Base-by-base conservation (phyloP, 2,888 invertebrate species). In the Cenopis cana region DNA sequence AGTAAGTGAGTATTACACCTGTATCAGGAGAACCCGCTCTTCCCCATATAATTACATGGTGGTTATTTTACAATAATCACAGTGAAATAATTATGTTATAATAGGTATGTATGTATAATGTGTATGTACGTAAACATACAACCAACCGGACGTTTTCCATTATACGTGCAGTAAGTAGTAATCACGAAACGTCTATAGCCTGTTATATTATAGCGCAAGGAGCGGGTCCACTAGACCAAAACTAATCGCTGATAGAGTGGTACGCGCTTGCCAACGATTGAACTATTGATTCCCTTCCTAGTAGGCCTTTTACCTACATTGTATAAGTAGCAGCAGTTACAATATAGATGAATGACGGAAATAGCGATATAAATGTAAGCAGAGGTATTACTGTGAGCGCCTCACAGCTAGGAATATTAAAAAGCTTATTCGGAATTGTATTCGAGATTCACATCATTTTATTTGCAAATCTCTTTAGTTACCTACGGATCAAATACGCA, bases 201-300 rank as follows among this genome's bases (percentile, higher is more conserved):
- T 33, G 67, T 50, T 71, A 73, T 65, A 54, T 50, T 71, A 73
- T 65, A 54, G 46, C 52, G 87, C 84, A 86, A 76, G 77, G 85
- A 84, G 84, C 85, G 84, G 82, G 85, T 85, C 86, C 89, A 89
- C 82, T 83, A 89, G 91, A 91, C 89, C 92, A 91, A 88, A 86
- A 89, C 89, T 92, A 92, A 93, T 92, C 90, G 90, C 85, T 91
- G 91, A 93, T 91, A 90, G 91, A 93, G 90, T 86, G 84, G 86
- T 86, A 85, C 88, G 86, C 83, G 88, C 86, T 88, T 88, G 89
- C 89, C 86, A 88, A 85, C 89, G 87, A 87, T 88, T 85, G 85
- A 87, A 87, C 87, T 89, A 91, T 91, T 88, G 89, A 90, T 91
- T 89, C 82, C 76, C 82, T 82, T 82, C 82, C 81, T 77, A 78